Evolutionary conservation across 1,140 invertebrate genomes (phyloP), one percentile per base, ranked within the genome.

Genomic region (Metaphire vulgaris): DNA sequence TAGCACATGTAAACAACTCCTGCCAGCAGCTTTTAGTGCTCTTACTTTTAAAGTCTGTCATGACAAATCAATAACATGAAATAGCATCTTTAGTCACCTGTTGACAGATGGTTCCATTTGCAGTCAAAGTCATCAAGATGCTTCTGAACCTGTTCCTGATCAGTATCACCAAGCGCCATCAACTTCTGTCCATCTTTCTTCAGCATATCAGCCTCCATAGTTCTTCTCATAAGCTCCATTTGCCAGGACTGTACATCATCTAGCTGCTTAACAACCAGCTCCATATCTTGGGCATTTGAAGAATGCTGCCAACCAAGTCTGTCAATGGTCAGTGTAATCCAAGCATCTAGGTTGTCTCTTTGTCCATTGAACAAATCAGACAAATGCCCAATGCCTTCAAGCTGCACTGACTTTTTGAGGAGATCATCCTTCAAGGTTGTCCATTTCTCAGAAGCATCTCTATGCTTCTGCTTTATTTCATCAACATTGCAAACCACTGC

Each of bases 301-400:
- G n/a, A n/a, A 0, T 80, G 75, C 14, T 83, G 76, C 1, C 89
- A 84, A n/a, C 91, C 90, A 32, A 96, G 84, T 75, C 93, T 91
- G 82, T 96, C 94, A 79, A 94, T 87, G 79, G 93, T 91, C 81
- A 83, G 81, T 14, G 79, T 70, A 34, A 83, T 31, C 82, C 82
- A 84, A 29, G 96, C 93, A 26, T 90, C 91, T 78, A 97, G 93
- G 64, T 89, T 90, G 83, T 94, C 92, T 41, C 41, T 6, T 56
- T 56, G 41, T 56, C 41, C 41, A 56, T 56, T 56, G 41, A 12
- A 56, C 6, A 56, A 6, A 21, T 56, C 41, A 12, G 41, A 56
- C 21, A 56, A 56, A 56, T 21, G 41, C 6, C 21, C 21, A 21
- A 56, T 56, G 6, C 21, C 41, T 21, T 6, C 41, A 6, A 56